phyloP scores from a whole-genome alignment of 64 coral and sea anemone species.

The Acropora yongei region DNA sequence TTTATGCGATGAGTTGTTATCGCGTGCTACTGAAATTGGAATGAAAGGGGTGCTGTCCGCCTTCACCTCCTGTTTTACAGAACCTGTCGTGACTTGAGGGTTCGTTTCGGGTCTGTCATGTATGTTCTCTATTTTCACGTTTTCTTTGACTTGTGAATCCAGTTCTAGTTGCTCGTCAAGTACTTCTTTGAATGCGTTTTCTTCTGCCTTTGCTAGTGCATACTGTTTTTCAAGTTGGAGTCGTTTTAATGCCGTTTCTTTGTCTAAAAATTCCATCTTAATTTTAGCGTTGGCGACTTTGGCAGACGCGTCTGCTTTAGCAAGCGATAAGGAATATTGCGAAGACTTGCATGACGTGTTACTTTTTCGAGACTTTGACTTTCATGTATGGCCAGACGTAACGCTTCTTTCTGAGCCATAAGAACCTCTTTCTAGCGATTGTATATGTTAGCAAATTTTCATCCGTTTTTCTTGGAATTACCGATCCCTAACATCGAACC shows the following conservation, averaged over 20 bases:
- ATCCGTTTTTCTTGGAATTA: neutral
- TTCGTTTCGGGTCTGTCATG: neutral
- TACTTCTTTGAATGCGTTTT: slow-evolving; percentile 13
- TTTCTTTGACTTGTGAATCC: neutral
- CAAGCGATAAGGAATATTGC: neutral
- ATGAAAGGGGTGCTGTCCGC: neutral
- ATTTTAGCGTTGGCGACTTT: neutral
- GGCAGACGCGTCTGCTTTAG: neutral
- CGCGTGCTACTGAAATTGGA: neutral
- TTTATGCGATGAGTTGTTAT: neutral
- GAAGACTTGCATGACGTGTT: neutral
- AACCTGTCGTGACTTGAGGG: neutral
- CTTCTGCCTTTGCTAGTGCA: neutral
- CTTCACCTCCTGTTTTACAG: neutral
- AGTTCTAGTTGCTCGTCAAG: neutral
- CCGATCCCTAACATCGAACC: neutral
- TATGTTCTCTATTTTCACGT: neutral
- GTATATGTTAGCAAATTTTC: neutral
- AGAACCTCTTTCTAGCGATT: neutral
- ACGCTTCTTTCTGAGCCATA: neutral
- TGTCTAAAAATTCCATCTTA: slow-evolving; percentile 27
- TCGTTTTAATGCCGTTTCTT: neutral
- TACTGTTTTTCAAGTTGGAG: slow-evolving; percentile 9
- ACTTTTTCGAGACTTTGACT: neutral
- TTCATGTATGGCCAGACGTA: neutral